phyloP scores from a whole-genome alignment of 2,113 vertebrate genomes.

The Malurus alboscapulatus region DNA sequence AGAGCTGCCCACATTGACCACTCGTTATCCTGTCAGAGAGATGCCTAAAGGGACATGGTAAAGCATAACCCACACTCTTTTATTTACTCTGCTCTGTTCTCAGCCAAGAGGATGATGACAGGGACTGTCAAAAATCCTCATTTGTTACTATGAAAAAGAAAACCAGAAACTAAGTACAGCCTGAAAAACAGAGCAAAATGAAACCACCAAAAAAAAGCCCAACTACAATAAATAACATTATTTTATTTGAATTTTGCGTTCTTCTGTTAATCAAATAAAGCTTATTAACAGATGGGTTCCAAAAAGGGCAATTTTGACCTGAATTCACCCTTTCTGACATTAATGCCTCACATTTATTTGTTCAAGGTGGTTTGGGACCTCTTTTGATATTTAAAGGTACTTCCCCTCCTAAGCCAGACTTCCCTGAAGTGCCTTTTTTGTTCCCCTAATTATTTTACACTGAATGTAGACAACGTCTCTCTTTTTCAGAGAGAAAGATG shows the following conservation, averaged over 20 bases:
- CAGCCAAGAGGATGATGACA: background rate
- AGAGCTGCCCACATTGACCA: background rate
- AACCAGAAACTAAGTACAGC: background rate
- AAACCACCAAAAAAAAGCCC: rapidly evolving
- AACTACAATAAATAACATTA: background rate
- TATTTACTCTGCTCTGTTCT: background rate
- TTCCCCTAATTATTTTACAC: background rate
- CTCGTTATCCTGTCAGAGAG: background rate
- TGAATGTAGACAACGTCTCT: background rate
- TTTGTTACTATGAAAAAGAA: background rate
- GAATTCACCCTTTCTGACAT: background rate
- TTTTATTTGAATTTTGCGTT: background rate
- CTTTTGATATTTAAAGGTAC: background rate
- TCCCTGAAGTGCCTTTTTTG: background rate
- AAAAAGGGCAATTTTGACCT: rapidly evolving
- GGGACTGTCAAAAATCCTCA: background rate
- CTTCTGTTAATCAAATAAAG: background rate
- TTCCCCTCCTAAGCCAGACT: background rate
- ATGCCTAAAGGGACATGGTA: background rate
- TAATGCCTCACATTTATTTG: background rate
- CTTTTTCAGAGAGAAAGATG: background rate
- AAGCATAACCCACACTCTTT: background rate
- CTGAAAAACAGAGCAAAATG: background rate
- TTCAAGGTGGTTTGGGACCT: background rate
- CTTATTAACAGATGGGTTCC: background rate